Evolutionary conservation across 2,113 vertebrate genomes (phyloP), one percentile per base, ranked within the genome.

Genomic region (Vanacampus margaritifer): DNA sequence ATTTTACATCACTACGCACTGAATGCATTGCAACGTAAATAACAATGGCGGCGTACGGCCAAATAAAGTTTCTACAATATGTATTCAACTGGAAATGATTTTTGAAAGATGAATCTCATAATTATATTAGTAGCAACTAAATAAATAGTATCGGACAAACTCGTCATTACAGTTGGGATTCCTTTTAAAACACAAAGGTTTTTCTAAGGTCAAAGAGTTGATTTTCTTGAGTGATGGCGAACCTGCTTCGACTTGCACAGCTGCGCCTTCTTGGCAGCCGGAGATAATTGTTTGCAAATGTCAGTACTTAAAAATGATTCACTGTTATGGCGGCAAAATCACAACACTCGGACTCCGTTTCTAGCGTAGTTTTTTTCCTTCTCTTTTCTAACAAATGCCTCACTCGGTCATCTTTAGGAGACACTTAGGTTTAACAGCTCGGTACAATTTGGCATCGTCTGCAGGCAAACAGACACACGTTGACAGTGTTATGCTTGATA

Each of bases 401-500:
- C 46, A 12, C 36, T 67, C 64, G 39, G 21, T 24, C 8, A 71
- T 17, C 7, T 51, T 50, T 36, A 28, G 24, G 51, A 57, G 41
- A 48, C 57, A 60, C 58, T 60, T 21, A 17, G 46, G 6, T 51
- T 54, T 50, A 3, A 37, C 41, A 24, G 9, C 2, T 16, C 6
- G 21, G 41, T 54, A 13, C 5, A 21, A 45, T 62, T 32, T 59
- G 43, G 24, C 21, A 17, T 12, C 59, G 12, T 64, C 41, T 58
- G 59, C 59, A 41, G 17, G 14, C 59, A 65, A 37, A 72, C 0
- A 59, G 62, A 46, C 57, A 45, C 50, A 56, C 17, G 23, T 54
- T 58, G 13, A 56, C 37, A n/a, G 32, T 14, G n/a, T 58, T 65
- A 60, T 57, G 69, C 54, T 60, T 63, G 61, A 61, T 66, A 51